A percentile compares a stretch with the other conserved stretches of the same genome.
Evolutionary conservation across 2,113 vertebrate species (phyloP).

Genomic region (Mungos mungo): DNA sequence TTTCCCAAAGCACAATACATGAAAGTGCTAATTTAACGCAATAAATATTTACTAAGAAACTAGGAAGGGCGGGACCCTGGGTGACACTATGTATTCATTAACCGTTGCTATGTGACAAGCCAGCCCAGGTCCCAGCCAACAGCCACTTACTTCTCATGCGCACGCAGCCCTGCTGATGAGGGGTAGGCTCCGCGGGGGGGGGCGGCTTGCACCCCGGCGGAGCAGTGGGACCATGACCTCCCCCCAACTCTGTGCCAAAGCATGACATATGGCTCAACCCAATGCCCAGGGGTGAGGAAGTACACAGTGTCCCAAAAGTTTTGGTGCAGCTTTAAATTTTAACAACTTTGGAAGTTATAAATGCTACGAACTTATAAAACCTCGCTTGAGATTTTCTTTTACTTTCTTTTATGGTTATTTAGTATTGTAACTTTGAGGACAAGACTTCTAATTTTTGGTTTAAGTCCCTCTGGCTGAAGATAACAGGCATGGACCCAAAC

Average conservation of each 20-base stretch:
- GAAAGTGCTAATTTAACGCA: slow-evolving; percentile 5
- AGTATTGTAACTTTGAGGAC: not conserved
- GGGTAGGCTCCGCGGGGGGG: too few species aligned
- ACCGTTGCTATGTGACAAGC: not conserved
- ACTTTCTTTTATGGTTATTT: not conserved
- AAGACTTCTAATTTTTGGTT: not conserved
- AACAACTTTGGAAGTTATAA: not conserved
- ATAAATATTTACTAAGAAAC: slow-evolving; percentile 20
- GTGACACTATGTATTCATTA: not conserved
- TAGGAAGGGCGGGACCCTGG: not conserved
- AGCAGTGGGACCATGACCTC: too few species aligned
- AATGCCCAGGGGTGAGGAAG: not conserved
- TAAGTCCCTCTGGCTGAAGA: not conserved
- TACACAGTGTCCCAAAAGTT: not conserved
- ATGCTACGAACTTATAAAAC: not conserved
- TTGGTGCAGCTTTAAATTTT: not conserved
- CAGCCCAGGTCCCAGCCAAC: not conserved
- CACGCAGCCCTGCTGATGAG: too few species aligned
- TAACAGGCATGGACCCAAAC: not conserved
- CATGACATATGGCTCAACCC: not conserved
- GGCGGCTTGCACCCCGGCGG: rapidly evolving
- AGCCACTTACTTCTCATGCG: not conserved
- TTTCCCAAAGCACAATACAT: slow-evolving; percentile 14
- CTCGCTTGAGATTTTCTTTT: not conserved
- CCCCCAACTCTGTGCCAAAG: not conserved